Percentiles rank a stretch among this genome's conserved stretches.
phyloP scores from a whole-genome alignment of 2,888 invertebrate genomes.

The Latrodectus elegans region DNA sequence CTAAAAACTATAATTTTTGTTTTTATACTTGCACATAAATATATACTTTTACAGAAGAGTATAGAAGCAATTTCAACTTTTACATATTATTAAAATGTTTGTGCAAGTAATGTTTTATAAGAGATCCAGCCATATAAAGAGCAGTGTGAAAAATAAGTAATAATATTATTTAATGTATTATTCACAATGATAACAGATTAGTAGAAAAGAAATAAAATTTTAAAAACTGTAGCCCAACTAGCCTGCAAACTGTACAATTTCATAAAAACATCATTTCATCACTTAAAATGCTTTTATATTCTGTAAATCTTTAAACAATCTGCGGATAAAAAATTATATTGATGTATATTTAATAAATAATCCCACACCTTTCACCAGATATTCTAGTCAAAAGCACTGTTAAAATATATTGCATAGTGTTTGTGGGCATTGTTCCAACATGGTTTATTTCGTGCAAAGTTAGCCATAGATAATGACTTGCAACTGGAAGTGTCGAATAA shows the following conservation, averaged over 20 bases:
- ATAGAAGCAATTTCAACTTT: constrained; percentile 22
- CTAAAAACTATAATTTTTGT: constrained; percentile 49
- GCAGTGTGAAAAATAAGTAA: constrained; percentile 38
- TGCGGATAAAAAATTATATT: constrained; percentile 65
- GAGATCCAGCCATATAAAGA: constrained; percentile 36
- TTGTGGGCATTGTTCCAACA: constrained; percentile 42
- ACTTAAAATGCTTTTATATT: constrained; percentile 58
- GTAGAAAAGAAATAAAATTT: constrained; percentile 27
- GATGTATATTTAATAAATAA: constrained; percentile 49
- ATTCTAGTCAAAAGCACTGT: constrained; percentile 35
- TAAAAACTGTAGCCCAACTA: constrained; percentile 64
- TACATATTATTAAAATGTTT: constrained; percentile 49
- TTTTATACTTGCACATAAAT: constrained; percentile 29
- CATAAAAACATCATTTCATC: constrained; percentile 65
- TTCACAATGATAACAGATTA: constrained; percentile 43
- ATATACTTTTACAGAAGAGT: constrained; percentile 14
- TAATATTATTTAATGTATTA: constrained; percentile 42
- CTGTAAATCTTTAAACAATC: constrained; percentile 62
- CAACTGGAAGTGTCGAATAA: constrained; percentile 14
- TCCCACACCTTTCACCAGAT: constrained; percentile 64
- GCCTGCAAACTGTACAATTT: constrained; percentile 65
- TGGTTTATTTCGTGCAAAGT: constrained; percentile 28
- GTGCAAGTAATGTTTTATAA: constrained; percentile 44
- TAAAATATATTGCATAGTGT: constrained; percentile 61
- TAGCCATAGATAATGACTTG: constrained; percentile 10